Conservation (phyloP, 1,140 invertebrate genomes). For the Stegodyphus mimosarum region DNA sequence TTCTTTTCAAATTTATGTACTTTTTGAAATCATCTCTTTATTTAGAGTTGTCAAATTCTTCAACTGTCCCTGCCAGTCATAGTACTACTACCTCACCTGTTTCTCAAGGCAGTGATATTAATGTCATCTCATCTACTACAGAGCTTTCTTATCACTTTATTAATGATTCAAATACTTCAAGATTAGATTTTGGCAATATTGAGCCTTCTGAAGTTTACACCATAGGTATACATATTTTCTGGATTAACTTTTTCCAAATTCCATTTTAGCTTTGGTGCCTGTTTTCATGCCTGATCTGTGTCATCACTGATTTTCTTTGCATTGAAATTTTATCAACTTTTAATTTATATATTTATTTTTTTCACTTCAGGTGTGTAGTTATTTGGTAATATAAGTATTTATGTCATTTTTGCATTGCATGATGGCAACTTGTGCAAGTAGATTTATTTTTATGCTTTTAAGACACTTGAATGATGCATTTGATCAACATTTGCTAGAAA, state of each 20-base stretch:
- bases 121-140: conserved; percentile 33
- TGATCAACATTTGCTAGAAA: too few species aligned
- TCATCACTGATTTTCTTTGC: background rate
- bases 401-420: too few species aligned
- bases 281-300: background rate
- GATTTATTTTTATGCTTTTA: too few species aligned
- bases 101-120: conserved; percentile 23
- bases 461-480: too few species aligned
- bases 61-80: background rate
- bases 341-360: too few species aligned
- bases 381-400: too few species aligned
- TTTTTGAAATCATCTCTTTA: background rate
- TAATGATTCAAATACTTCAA: conserved; percentile 50
- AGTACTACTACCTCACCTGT: conserved; percentile 12
- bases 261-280: background rate
- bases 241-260: background rate
- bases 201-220: conserved; percentile 36
- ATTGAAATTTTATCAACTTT: too few species aligned
- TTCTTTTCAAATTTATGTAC: background rate
- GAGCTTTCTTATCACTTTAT: conserved; percentile 26
- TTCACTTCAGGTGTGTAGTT: too few species aligned
- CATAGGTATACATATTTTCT: conserved; percentile 46
- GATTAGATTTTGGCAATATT: conserved; percentile 45
- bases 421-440: too few species aligned
- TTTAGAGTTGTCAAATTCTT: too few species aligned